These are phyloP conservation scores for Agrenia bidenticulata DNA, from an alignment of 2,888 invertebrate genomes.

Conservation along the genomic window DNA sequence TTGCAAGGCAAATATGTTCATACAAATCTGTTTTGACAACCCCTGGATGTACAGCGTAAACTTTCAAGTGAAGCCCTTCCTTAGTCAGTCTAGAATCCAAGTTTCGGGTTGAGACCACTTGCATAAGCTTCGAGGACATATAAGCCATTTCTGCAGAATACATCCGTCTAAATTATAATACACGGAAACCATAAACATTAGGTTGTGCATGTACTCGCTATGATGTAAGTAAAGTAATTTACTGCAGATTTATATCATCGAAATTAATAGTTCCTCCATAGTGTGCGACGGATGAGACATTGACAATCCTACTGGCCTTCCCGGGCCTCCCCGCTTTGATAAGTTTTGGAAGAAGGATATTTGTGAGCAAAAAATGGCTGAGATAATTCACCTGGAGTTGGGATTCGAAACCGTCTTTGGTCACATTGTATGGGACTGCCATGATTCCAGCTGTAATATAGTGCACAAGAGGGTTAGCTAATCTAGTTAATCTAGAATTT, in stretches of 20 bases:
- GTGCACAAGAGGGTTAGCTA: too few species aligned
- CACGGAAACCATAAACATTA: constrained; percentile 2
- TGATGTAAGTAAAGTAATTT: too few species aligned
- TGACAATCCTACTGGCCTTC: constrained; percentile 70
- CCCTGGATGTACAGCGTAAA: constrained; percentile 81
- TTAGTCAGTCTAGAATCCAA: constrained; percentile 64
- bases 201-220: too few species aligned
- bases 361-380: constrained; percentile 80
- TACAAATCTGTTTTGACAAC: constrained; percentile 82
- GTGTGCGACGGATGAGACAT: constrained; percentile 83
- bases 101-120: constrained; percentile 65
- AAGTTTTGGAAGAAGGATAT: constrained; percentile 74
- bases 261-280: constrained; percentile 72
- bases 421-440: constrained; percentile 76
- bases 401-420: constrained; percentile 80
- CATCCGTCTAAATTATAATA: constrained; percentile 23
- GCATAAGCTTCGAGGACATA: constrained; percentile 83
- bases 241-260: constrained; percentile 71
- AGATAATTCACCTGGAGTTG: constrained; percentile 86
- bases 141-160: constrained; percentile 62
- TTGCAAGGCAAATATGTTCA: constrained; percentile 66
- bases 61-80: constrained; percentile 63
- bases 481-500: not conserved
- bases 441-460: constrained; percentile 79
- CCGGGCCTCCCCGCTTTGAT: constrained; percentile 64